These are phyloP conservation scores for Aleiodes sp. DNA, from an alignment of 1,140 invertebrate genomes.

Conservation along the genomic window DNA sequence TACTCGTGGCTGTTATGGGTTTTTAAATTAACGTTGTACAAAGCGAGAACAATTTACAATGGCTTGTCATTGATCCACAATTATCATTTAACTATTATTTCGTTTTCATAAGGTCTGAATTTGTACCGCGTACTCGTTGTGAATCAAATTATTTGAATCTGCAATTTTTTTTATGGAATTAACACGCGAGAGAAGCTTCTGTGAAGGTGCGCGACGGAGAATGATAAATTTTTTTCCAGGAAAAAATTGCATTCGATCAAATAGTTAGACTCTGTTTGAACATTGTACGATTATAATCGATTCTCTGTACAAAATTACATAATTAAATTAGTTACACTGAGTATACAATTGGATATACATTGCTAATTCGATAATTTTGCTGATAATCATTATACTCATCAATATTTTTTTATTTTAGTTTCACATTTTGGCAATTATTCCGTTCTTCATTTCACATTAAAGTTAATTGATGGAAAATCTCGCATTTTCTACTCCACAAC, in stretches of 20 bases:
- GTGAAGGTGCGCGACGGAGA: background rate
- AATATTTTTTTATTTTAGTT: slow-evolving; percentile 33
- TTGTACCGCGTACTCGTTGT: slow-evolving; percentile 61
- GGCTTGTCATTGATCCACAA: slow-evolving; percentile 24
- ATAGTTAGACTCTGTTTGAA: background rate
- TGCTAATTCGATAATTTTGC: slow-evolving; percentile 3
- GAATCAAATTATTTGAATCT: slow-evolving; percentile 22
- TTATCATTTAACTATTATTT: slow-evolving; percentile 20
- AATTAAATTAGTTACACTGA: slow-evolving; percentile 5
- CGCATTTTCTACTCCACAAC: background rate
- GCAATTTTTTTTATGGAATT: background rate
- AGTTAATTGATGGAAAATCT: background rate
- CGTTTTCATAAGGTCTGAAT: slow-evolving; percentile 55
- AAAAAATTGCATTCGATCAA: background rate
- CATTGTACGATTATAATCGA: slow-evolving; percentile 36
- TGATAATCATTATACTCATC: background rate
- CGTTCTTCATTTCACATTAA: background rate
- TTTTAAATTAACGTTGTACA: slow-evolving; percentile 20
- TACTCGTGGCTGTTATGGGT: background rate
- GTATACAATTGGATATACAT: slow-evolving; percentile 24
- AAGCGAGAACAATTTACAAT: slow-evolving; percentile 33
- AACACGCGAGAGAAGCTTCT: background rate
- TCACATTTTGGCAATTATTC: slow-evolving; percentile 25
- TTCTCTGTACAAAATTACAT: slow-evolving; percentile 49
- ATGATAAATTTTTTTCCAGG: slow-evolving; percentile 17